phyloP scores from a whole-genome alignment of 2,888 invertebrate genomes.

The Eurois occulta region DNA sequence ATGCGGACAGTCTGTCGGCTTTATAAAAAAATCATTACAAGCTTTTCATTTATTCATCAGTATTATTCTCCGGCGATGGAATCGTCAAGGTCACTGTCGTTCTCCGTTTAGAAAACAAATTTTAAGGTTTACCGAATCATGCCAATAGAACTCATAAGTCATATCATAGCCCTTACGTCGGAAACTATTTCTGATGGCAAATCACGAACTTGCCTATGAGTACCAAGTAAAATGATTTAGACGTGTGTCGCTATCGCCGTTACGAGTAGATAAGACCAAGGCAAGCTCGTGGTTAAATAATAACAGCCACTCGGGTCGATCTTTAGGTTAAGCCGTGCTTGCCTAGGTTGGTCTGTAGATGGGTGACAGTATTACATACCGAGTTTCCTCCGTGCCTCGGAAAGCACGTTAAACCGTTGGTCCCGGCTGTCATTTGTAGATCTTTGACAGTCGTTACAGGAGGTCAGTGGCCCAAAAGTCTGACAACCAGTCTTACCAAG shows the following conservation, averaged over 20 bases:
- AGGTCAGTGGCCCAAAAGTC: too few species aligned
- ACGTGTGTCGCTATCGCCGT: conserved; percentile 1
- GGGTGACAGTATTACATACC: too few species aligned
- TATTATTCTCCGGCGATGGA: conserved; percentile 73
- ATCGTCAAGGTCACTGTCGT: conserved; percentile 73
- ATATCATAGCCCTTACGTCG: background rate
- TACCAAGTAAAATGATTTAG: conserved; percentile 4
- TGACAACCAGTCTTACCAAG: too few species aligned
- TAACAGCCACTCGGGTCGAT: too few species aligned
- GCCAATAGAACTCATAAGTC: conserved; percentile 7
- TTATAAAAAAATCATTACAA: conserved; percentile 82
- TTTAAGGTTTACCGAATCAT: conserved; percentile 28
- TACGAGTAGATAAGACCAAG: conserved; percentile 5
- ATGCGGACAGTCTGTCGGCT: conserved; percentile 84
- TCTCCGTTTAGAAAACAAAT: conserved; percentile 41
- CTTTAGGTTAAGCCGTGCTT: too few species aligned
- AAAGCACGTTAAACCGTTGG: too few species aligned
- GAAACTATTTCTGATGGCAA: background rate
- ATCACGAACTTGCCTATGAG: conserved; percentile 20
- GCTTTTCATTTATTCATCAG: conserved; percentile 80
- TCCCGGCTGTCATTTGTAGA: too few species aligned
- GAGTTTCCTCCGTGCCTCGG: too few species aligned
- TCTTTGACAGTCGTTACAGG: too few species aligned
- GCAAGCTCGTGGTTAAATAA: too few species aligned
- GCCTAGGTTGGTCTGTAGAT: too few species aligned